Percentiles rank a stretch among this genome's conserved stretches.
Conservation (phyloP, 1,140 invertebrate genomes). For the Heliconius nattereri region DNA sequence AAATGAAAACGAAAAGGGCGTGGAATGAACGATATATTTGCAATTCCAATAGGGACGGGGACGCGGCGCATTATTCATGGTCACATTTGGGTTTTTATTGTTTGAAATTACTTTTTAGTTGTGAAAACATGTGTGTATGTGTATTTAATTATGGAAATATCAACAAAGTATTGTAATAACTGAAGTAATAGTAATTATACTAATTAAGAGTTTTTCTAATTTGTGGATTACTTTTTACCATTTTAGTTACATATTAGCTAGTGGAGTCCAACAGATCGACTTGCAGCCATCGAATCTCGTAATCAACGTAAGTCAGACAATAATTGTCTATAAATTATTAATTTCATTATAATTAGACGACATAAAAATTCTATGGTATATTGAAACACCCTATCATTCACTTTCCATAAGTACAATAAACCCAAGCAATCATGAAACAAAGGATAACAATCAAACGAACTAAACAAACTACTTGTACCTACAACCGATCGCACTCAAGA, state of each 20-base stretch:
- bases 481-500: constrained; percentile 28
- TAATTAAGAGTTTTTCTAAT: no score
- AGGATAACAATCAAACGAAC: constrained; percentile 27
- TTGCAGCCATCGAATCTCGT: no score
- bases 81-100: constrained; percentile 23
- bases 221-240: no score
- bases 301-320: no score
- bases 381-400: background rate
- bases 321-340: no score
- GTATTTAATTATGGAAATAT: background rate
- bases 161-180: no score
- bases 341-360: background rate
- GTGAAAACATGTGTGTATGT: background rate
- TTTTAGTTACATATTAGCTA: no score
- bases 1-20: constrained; percentile 24
- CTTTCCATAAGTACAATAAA: background rate
- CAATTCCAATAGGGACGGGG: constrained; percentile 30
- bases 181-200: no score
- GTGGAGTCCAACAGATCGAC: no score
- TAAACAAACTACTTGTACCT: constrained; percentile 25
- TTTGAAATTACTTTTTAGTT: background rate
- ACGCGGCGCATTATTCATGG: constrained; percentile 31
- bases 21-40: constrained; percentile 41
- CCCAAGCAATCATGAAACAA: constrained; percentile 9
- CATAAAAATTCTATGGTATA: background rate